Evolutionary conservation across 2,113 vertebrate species (phyloP).

Genomic region (Penelope pileata): DNA sequence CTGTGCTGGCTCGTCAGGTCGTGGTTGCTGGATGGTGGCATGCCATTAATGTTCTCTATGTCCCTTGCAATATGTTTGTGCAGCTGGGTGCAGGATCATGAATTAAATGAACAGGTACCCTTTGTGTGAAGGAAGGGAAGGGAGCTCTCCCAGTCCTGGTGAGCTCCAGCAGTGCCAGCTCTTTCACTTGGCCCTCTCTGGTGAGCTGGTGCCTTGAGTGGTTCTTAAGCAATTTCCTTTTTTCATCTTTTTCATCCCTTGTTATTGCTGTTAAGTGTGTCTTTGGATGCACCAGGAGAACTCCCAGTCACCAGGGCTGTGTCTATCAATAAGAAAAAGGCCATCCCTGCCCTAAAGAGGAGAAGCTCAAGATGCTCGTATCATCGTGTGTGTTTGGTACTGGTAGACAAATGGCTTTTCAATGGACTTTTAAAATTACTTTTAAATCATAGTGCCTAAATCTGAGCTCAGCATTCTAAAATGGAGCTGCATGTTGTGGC

Average conservation of each 20-base stretch:
- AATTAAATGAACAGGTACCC: not conserved
- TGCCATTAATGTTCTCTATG: accelerated
- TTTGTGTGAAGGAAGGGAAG: not conserved
- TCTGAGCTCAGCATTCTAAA: not conserved
- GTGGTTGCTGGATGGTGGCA: not conserved
- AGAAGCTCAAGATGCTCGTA: accelerated
- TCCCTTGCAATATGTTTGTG: accelerated
- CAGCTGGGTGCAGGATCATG: not conserved
- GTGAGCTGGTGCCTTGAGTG: not conserved
- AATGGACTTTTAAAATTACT: not conserved
- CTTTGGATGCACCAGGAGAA: not conserved
- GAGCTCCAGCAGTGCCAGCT: not conserved
- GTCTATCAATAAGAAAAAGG: not conserved
- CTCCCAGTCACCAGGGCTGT: not conserved
- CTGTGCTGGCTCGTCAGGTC: accelerated
- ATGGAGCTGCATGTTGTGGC: accelerated
- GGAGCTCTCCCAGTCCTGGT: not conserved
- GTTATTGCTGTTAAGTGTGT: accelerated
- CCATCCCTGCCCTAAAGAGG: not conserved
- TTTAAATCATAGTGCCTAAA: not conserved
- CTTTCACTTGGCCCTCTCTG: not conserved
- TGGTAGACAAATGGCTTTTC: not conserved
- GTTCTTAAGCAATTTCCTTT: not conserved
- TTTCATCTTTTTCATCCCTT: not conserved
- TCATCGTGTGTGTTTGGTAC: not conserved